Percentiles rank a stretch among this genome's conserved stretches.
Conservation (phyloP, 64 coral and sea anemone species). For the Porites australiensis region DNA sequence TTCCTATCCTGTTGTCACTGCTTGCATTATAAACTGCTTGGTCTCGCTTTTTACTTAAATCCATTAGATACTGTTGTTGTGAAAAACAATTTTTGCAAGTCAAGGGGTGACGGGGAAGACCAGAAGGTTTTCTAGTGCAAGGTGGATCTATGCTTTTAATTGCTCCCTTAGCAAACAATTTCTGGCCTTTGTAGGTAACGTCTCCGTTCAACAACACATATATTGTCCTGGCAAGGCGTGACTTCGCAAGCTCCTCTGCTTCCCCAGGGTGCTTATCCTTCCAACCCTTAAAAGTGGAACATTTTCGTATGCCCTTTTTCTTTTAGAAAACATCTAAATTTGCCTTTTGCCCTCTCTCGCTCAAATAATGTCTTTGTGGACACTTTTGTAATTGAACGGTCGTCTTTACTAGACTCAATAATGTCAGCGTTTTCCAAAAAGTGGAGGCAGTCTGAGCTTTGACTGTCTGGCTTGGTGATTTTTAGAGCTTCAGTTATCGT, state of each 20-base stretch:
- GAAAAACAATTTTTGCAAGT: no score
- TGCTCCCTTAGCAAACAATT: conserved; percentile 8
- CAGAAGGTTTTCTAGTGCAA: no score
- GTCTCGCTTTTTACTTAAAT: no score
- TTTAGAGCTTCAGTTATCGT: conserved; percentile 15
- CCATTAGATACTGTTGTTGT: no score
- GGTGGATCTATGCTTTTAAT: neutral
- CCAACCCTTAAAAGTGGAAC: neutral
- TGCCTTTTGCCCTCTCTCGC: neutral
- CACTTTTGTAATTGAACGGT: neutral
- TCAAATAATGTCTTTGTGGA: conserved; percentile 18
- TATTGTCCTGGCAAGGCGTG: neutral
- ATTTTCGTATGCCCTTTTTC: neutral
- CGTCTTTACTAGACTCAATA: conserved; percentile 1
- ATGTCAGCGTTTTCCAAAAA: neutral
- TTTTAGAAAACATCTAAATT: neutral
- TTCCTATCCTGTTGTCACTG: neutral
- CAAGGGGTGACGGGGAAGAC: no score
- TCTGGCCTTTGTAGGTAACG: neutral
- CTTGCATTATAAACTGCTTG: no score
- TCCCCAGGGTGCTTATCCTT: conserved; percentile 16
- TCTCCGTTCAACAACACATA: neutral
- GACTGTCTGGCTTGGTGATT: neutral
- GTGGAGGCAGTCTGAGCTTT: neutral
- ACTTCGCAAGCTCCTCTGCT: neutral